Evolutionary conservation across 1,140 invertebrate species (phyloP), one percentile per base, ranked within the genome.

Genomic region (Drosophila murphyi): DNA sequence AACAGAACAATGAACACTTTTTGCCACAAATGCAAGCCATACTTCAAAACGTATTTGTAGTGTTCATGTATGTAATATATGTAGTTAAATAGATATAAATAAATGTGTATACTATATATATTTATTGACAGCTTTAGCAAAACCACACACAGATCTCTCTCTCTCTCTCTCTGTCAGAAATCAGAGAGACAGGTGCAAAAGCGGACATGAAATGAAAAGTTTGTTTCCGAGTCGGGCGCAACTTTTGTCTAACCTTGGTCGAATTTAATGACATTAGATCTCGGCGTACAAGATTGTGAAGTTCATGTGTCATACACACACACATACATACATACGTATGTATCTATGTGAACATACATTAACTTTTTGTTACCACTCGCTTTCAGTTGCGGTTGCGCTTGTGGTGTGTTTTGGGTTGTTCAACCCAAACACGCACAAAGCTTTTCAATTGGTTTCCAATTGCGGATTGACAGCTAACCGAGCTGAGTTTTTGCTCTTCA

Each of bases 211-310:
- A 87, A 87, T 64, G 65, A 74, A 87, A 71, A 82, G 61, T 71
- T 64, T 78, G 39, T 60, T 35, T 34, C 45, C 47, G 37, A 6
- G 45, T 39, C 32, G 51, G 45, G 20, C 20, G 20, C 20, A 20
- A 20, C 51, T 74, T 45, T 54, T 57, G 61, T 67, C 51, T 69
- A 78, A 74, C 85, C 85, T 89, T 89, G 85, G 72, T 74, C 75
- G 69, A 76, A 69, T 81, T 87, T 78, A 80, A 81, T 81, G 83
- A 76, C 79, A 87, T 82, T 88, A 87, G 76, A 87, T 88, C 76
- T 68, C 43, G 52, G 60, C 50, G 52, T 31, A 28, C 45, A 60
- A 60, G 69, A 80, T 76, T 75, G 64, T 70, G 56, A 77, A 79
- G 78, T 74, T 81, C 52, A 70, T 59, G 61, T 61, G 69, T 50